Evolutionary conservation across 2,113 vertebrate species (phyloP).

Genomic region (Hydropotes inermis): DNA sequence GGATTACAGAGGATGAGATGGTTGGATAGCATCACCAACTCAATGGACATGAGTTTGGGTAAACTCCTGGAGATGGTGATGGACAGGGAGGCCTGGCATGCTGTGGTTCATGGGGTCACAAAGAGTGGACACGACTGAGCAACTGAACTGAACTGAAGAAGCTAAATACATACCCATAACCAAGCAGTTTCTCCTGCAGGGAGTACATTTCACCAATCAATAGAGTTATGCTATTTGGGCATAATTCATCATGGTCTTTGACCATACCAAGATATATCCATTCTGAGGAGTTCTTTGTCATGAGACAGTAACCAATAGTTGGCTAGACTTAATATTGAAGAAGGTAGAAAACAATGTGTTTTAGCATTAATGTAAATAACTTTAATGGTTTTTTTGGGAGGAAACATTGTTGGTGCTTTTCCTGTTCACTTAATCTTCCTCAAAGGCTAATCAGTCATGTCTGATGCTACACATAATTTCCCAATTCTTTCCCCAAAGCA

Average conservation of each 20-base stretch:
- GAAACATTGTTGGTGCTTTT: not conserved
- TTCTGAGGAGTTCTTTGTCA: not conserved
- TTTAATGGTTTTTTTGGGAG: not conserved
- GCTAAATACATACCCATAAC: not conserved
- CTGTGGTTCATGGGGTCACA: not conserved
- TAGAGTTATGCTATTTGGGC: not conserved
- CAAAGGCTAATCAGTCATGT: not conserved
- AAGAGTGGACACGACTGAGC: fast-evolving
- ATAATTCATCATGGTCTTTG: not conserved
- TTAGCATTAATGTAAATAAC: not conserved
- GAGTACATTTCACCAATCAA: not conserved
- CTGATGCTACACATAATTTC: not conserved
- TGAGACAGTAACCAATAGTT: not conserved
- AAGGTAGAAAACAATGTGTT: not conserved
- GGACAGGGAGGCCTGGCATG: not conserved
- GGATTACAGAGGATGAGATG: no score
- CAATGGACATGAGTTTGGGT: no score
- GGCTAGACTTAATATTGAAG: not conserved
- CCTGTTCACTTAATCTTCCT: not conserved
- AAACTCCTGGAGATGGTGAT: no score
- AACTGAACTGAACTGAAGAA: not conserved
- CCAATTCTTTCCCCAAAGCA: not conserved
- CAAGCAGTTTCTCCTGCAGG: not conserved
- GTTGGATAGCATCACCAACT: no score
- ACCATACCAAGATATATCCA: not conserved